Conservation (phyloP, 2,113 vertebrate species). For the Anas platyrhynchos region DNA sequence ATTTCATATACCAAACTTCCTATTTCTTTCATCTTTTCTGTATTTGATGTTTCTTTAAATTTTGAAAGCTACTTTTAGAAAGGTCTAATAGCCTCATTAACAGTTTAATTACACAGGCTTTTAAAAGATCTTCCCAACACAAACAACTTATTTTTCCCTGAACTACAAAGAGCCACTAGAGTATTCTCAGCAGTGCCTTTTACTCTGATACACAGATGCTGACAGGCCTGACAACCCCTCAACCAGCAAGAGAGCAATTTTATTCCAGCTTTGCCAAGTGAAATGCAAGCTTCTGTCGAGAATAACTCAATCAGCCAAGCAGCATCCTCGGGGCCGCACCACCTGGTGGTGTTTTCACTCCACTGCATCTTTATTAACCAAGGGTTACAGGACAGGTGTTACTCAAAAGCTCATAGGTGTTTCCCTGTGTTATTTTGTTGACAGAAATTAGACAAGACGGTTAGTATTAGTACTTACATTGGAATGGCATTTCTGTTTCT, state of each 20-base stretch:
- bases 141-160: neutral
- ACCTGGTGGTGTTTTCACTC: neutral
- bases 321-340: neutral
- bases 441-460: fast-evolving
- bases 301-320: fast-evolving
- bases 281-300: fast-evolving
- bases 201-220: fast-evolving
- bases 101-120: neutral
- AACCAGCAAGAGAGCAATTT: fast-evolving
- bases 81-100: neutral
- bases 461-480: neutral
- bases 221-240: neutral
- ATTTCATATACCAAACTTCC: fast-evolving
- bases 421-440: fast-evolving
- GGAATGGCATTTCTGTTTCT: neutral
- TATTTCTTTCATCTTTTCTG: neutral
- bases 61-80: neutral
- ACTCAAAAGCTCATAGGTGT: fast-evolving
- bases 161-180: neutral
- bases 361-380: neutral
- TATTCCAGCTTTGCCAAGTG: fast-evolving
- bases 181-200: neutral
- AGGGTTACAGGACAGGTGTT: fast-evolving
- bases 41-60: neutral
- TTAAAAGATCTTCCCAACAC: neutral